phyloP scores from a whole-genome alignment of 2,888 invertebrate genomes.

The Cheilosia soror region DNA sequence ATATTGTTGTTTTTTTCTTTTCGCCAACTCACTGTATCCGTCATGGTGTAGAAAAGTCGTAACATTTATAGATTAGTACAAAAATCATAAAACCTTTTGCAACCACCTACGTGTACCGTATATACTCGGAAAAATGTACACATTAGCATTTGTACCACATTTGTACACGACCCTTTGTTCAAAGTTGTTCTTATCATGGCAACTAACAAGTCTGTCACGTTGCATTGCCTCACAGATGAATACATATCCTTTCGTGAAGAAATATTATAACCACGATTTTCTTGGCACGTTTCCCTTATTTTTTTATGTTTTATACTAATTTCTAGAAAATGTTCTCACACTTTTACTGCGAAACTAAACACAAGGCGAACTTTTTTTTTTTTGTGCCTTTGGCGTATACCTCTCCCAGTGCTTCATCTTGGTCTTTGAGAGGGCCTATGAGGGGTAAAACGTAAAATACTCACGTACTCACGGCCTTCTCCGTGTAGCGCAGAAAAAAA shows the following conservation, averaged over 20 bases:
- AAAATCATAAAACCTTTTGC: conserved; percentile 18
- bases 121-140: not conserved
- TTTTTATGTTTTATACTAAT: conserved; percentile 68
- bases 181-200: conserved; percentile 39
- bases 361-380: conserved; percentile 23
- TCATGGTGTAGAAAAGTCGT: not conserved
- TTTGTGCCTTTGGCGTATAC: conserved; percentile 1
- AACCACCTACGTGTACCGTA: conserved; percentile 5
- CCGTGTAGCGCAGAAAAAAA: conserved; percentile 3
- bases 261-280: conserved; percentile 66
- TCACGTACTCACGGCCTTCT: conserved; percentile 46
- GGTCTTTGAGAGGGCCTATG: not conserved
- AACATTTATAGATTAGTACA: conserved; percentile 27
- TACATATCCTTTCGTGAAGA: conserved; percentile 53
- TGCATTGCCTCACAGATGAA: conserved; percentile 63
- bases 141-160: conserved; percentile 19
- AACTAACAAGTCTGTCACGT: conserved; percentile 57
- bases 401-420: not conserved
- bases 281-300: conserved; percentile 54
- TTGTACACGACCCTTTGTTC: conserved; percentile 37
- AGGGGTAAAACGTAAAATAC: conserved; percentile 35
- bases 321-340: conserved; percentile 65
- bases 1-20: too few relatives aligned
- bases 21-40: too few relatives aligned
- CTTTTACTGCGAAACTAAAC: conserved; percentile 21